Conservation (phyloP, 2,113 vertebrate species). For the Phyllostomus hastatus region DNA sequence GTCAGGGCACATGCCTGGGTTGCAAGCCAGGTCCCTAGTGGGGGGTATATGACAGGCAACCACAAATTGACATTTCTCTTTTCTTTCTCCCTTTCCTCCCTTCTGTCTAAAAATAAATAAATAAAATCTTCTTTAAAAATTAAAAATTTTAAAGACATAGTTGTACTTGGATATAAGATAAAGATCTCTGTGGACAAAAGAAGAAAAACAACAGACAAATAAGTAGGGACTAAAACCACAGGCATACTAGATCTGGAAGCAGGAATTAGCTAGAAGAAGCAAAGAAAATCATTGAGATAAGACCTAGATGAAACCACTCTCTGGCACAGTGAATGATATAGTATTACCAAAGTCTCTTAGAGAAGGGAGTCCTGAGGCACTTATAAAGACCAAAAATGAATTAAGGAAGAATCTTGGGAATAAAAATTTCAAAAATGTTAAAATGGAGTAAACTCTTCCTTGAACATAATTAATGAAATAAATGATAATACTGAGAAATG, state of each 20-base stretch:
- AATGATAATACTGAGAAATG: neutral
- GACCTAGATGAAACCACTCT: neutral
- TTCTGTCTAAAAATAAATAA: too few relatives aligned
- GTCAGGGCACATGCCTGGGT: too few relatives aligned
- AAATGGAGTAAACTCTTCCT: neutral
- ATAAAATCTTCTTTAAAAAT: too few relatives aligned
- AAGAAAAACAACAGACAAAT: neutral
- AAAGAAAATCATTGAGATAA: neutral
- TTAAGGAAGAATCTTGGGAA: neutral
- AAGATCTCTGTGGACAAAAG: neutral
- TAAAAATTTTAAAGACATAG: neutral
- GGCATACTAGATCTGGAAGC: neutral
- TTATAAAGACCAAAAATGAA: neutral
- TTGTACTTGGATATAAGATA: neutral
- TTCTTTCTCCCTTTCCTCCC: too few relatives aligned
- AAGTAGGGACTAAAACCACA: neutral
- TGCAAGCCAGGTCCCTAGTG: too few relatives aligned
- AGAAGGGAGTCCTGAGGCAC: neutral
- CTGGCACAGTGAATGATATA: neutral
- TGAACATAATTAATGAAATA: slow-evolving; percentile 12
- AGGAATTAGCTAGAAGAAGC: neutral
- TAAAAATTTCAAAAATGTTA: neutral
- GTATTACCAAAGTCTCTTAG: neutral
- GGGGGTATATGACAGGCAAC: too few relatives aligned
- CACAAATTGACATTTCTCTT: too few relatives aligned